phyloP scores from a whole-genome alignment of 2,113 vertebrate genomes.

The Crypturellus undulatus region DNA sequence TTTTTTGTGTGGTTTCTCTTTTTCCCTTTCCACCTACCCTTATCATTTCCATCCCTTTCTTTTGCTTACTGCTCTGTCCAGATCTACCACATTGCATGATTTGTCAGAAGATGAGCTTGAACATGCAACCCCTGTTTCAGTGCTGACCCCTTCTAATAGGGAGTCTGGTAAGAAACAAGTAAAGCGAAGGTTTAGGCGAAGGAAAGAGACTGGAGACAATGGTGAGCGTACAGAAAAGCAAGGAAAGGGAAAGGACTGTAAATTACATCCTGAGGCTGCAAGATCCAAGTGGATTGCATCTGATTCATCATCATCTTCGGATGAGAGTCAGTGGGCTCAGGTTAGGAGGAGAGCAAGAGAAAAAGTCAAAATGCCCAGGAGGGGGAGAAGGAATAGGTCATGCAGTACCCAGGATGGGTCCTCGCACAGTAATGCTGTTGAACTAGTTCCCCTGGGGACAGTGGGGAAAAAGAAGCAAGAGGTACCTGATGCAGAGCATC shows the following conservation, averaged over 20 bases:
- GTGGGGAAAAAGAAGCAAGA: conserved; percentile 64
- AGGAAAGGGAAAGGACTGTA: conserved; percentile 55
- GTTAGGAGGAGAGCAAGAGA: conserved; percentile 85
- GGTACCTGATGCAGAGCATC: conserved; percentile 15
- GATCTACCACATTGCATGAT: conserved; percentile 81
- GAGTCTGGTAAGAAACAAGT: conserved; percentile 83
- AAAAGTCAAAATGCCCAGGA: conserved; percentile 79
- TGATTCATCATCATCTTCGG: conserved; percentile 83
- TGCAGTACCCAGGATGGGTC: conserved; percentile 55
- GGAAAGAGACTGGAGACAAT: conserved; percentile 77
- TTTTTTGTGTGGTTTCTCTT: conserved; percentile 56
- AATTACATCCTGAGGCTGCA: conserved; percentile 59
- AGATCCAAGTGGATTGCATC: conserved; percentile 74
- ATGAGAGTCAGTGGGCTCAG: conserved; percentile 84
- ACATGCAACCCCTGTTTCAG: conserved; percentile 74
- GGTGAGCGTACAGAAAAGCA: conserved; percentile 71
- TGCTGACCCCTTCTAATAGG: conserved; percentile 76
- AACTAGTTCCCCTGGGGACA: conserved; percentile 79
- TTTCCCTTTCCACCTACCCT: conserved; percentile 41
- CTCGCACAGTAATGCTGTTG: conserved; percentile 60
- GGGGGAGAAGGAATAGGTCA: conserved; percentile 74
- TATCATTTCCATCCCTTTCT: conserved; percentile 74
- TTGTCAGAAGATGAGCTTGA: conserved; percentile 86
- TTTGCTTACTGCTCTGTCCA: conserved; percentile 77
- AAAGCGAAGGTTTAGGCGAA: conserved; percentile 84